Conservation (phyloP, 2,113 vertebrate genomes). For the Cryptoleucopteryx plumbea region DNA sequence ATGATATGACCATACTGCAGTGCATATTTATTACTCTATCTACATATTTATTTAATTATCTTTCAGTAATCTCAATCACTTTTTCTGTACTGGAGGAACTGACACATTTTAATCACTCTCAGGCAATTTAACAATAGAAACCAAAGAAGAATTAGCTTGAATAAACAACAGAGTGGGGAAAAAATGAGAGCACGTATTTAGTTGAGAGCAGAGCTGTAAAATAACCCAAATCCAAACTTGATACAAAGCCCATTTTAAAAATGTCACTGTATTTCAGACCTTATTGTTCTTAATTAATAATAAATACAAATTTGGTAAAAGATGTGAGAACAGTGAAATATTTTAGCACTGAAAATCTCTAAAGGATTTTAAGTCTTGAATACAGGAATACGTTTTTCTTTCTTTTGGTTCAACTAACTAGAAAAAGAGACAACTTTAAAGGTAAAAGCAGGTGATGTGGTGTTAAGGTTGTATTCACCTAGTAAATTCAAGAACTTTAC, state of each 20-base stretch:
- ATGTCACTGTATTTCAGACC: neutral
- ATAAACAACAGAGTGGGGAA: neutral
- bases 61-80: neutral
- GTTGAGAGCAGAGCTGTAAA: neutral
- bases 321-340: neutral
- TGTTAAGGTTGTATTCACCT: neutral
- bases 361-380: neutral
- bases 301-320: neutral
- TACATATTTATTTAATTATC: neutral
- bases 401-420: neutral
- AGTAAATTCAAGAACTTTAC: neutral
- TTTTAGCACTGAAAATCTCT: neutral
- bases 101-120: neutral
- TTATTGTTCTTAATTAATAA: neutral
- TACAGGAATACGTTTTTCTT: neutral
- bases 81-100: neutral
- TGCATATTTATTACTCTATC: neutral
- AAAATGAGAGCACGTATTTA: neutral
- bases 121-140: neutral
- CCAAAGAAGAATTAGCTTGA: neutral
- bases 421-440: neutral
- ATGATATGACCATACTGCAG: neutral
- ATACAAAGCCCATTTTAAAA: neutral
- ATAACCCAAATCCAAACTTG: neutral
- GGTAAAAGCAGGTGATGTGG: neutral